Conservation (phyloP, 2,113 vertebrate species). For the Engraulis encrasicolus region DNA sequence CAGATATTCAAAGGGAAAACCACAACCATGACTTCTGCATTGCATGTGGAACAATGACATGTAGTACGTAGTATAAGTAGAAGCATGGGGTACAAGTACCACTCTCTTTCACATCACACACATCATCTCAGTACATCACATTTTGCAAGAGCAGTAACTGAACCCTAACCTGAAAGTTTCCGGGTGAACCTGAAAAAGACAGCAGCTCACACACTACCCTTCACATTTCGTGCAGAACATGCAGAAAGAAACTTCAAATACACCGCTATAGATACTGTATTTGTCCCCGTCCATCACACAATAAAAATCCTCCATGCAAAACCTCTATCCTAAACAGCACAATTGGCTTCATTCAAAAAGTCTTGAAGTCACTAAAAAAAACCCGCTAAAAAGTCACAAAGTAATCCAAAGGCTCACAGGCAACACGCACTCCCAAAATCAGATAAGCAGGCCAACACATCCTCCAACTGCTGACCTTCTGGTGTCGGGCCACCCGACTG, state of each 20-base stretch:
- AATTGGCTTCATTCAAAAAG: background rate
- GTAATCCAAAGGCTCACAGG: too few species aligned
- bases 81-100: too few species aligned
- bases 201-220: background rate
- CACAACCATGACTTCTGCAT: too few species aligned
- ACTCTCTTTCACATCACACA: too few species aligned
- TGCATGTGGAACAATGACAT: too few species aligned
- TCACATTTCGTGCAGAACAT: background rate
- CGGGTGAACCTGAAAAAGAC: background rate
- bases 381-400: too few species aligned
- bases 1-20: too few species aligned
- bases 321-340: background rate
- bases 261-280: background rate
- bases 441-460: slow-evolving; percentile 43
- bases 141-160: too few species aligned
- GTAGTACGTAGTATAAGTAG: too few species aligned
- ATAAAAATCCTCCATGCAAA: background rate
- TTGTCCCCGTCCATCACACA: background rate
- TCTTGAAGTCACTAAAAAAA: too few species aligned
- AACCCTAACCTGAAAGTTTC: too few species aligned
- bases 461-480: slow-evolving; percentile 73
- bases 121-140: too few species aligned
- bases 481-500: slow-evolving; percentile 53
- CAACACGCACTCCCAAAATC: slow-evolving; percentile 22
- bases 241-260: background rate